These are phyloP conservation scores for Macquaria ambigua DNA, from an alignment of 2,113 vertebrate species.

Conservation along the genomic window DNA sequence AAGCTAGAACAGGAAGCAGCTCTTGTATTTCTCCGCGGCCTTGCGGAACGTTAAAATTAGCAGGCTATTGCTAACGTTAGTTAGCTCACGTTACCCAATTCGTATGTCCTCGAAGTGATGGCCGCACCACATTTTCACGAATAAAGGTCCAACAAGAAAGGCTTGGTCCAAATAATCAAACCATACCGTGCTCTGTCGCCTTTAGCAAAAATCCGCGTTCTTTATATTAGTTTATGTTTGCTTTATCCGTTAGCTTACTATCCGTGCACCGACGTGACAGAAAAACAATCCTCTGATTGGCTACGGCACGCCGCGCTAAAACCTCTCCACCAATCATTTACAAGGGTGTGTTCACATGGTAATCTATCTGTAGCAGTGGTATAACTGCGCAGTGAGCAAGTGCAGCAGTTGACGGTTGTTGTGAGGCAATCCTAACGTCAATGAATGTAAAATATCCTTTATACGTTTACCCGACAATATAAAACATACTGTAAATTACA, in stretches of 20 bases:
- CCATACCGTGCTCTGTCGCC: neutral
- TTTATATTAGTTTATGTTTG: constrained; percentile 76
- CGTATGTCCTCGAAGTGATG: constrained; percentile 23
- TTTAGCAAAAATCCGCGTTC: constrained; percentile 21
- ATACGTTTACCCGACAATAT: neutral
- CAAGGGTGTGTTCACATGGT: constrained; percentile 69
- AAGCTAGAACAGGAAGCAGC: constrained; percentile 64
- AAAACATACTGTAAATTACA: no score
- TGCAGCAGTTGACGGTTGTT: neutral
- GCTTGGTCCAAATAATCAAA: neutral
- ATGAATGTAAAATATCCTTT: neutral
- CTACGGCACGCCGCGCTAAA: constrained; percentile 81
- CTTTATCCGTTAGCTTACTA: constrained; percentile 80
- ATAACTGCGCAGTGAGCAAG: constrained; percentile 51
- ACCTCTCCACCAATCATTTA: constrained; percentile 74
- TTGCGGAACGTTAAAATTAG: constrained; percentile 59
- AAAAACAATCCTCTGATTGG: constrained; percentile 85
- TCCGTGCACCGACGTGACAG: constrained; percentile 72
- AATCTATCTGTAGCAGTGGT: neutral
- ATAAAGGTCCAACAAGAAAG: constrained; percentile 1
- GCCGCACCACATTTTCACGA: constrained; percentile 32
- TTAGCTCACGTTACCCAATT: constrained; percentile 65
- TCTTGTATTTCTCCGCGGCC: constrained; percentile 63
- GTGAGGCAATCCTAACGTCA: neutral
- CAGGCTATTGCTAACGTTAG: constrained; percentile 63